A percentile compares a stretch with the other conserved stretches of the same genome.
These are phyloP conservation scores for Herpetotheres cachinnans DNA, from an alignment of 2,113 vertebrate species.

Conservation along the genomic window DNA sequence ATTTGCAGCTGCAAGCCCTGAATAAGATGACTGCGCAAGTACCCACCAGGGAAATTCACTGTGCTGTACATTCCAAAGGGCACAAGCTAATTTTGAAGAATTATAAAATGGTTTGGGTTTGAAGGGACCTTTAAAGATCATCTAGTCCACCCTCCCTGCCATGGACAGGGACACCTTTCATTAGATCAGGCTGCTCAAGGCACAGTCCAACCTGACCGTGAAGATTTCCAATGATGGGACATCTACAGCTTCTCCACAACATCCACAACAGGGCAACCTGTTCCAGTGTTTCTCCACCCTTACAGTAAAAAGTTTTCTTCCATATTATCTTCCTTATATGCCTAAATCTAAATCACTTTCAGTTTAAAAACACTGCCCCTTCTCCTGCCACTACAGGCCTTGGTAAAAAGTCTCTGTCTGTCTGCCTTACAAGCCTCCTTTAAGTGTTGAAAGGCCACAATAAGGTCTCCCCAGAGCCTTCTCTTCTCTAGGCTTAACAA, in stretches of 20 bases:
- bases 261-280: background rate
- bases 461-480: background rate
- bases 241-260: background rate
- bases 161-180: background rate
- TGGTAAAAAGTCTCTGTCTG: background rate
- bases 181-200: background rate
- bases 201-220: background rate
- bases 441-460: background rate
- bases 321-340: background rate
- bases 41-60: background rate
- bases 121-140: background rate
- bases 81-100: background rate
- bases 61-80: background rate
- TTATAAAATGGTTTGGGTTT: background rate
- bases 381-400: background rate
- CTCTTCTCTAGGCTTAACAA: background rate
- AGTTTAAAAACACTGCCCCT: background rate
- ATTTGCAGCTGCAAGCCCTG: background rate
- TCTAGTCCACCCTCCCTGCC: too few species aligned
- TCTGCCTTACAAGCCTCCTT: background rate
- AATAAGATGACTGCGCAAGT: background rate
- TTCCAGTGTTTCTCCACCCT: background rate
- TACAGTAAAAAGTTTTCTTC: background rate
- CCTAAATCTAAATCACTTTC: background rate
- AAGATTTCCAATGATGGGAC: background rate